Evolutionary conservation across 2,888 invertebrate genomes (phyloP).

Genomic region (Parasteatoda lunata): DNA sequence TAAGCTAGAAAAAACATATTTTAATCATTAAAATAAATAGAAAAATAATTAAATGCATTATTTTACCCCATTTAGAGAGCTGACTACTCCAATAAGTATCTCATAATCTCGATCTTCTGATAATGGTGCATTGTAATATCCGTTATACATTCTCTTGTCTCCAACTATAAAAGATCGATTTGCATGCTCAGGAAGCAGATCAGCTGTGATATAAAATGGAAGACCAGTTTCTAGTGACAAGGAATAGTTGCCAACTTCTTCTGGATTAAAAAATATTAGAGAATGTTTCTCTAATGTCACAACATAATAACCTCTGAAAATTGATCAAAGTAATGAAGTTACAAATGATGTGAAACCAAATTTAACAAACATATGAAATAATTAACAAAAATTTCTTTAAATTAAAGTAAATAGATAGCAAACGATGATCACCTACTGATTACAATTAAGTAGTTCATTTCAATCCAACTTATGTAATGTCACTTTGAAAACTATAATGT

Average conservation of each 20-base stretch:
- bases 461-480: no score
- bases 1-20: neutral
- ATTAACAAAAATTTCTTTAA: neutral
- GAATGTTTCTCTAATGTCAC: slow-evolving; percentile 81
- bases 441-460: no score
- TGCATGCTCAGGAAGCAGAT: slow-evolving; percentile 81
- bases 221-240: slow-evolving; percentile 81
- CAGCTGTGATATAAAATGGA: slow-evolving; percentile 88
- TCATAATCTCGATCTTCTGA: slow-evolving; percentile 79
- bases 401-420: neutral
- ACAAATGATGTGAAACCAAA: neutral
- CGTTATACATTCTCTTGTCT: slow-evolving; percentile 83
- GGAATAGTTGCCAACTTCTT: slow-evolving; percentile 80
- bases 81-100: slow-evolving; percentile 83
- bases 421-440: no score
- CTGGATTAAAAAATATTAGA: slow-evolving; percentile 79
- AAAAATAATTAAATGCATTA: slow-evolving; percentile 6
- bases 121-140: slow-evolving; percentile 85
- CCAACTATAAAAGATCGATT: slow-evolving; percentile 84
- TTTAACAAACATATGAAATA: no score
- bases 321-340: neutral
- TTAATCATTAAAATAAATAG: neutral
- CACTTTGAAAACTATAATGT: no score
- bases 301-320: slow-evolving; percentile 80
- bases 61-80: slow-evolving; percentile 80